Base-by-base conservation (phyloP, 1,140 invertebrate genomes). In the Contarinia nasturtii region DNA sequence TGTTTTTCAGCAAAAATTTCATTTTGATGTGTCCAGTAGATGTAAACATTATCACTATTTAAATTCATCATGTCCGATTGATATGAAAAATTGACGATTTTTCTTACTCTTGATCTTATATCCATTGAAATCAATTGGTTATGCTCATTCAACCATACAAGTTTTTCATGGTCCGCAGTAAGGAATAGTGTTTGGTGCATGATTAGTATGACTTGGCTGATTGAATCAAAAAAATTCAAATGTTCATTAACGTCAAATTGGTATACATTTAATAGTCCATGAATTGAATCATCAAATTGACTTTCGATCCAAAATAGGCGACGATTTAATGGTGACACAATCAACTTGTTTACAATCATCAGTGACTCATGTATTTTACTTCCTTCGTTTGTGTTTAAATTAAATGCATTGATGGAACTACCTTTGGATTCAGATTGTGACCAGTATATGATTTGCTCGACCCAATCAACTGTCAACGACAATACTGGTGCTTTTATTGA, bases 391-490 rank as follows among this genome's bases (percentile, higher is more conserved):
- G 59, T 58, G 45, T 73, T 76, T 14, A 82, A 55, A 53, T 78
- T 70, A 17, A 78, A 58, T 34, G 68, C 62, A 54, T 74, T 77
- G 19, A 80, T 64, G 0, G 65, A 52, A 0, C 63, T 62, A 4
- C 54, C 63, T 47, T 66, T 59, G 10, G 70, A 63, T 52, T 71
- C 68, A 2, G 65, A 57, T 61, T 86, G 82, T 0, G 78, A 69
- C 79, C 83, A 86, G 56, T 89, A 93, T 1, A 93, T 62, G 40
- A 77, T 76, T 43, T 85, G 70, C 37, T 79, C 75, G 10, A 93
- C 72, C 89, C 89, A 94, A 61, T 94, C 88, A 0, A 87, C 67
- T 7, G 79, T 76, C 7, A 93, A 58, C 1, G 58, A 50, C 2
- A 61, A 49, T 1, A 61, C 59, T 27, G 74, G 74, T 15, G 74